Percentiles rank a stretch among this genome's conserved stretches.
phyloP scores from a whole-genome alignment of 2,888 invertebrate species.

The Heliconius sara region DNA sequence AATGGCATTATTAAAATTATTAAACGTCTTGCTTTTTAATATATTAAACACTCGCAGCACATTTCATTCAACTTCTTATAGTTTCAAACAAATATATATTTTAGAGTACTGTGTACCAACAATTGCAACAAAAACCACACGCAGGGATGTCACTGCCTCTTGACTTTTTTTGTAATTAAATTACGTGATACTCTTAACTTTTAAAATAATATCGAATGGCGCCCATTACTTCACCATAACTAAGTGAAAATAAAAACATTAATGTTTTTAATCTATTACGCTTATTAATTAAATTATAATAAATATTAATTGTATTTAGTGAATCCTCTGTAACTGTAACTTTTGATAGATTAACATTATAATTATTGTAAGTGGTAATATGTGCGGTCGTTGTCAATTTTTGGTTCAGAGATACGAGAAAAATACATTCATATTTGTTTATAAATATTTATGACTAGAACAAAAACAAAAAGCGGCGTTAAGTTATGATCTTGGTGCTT shows the following conservation, averaged over 20 bases:
- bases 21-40: neutral
- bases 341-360: conserved; percentile 28
- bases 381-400: neutral
- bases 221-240: conserved; percentile 45
- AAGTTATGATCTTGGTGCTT: too few relatives aligned
- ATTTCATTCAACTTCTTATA: neutral
- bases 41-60: neutral
- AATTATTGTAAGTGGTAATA: neutral
- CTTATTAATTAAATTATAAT: conserved; percentile 80
- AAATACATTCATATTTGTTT: neutral
- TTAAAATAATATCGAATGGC: conserved; percentile 18
- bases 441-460: too few relatives aligned
- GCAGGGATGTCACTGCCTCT: conserved; percentile 40
- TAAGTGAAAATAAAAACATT: conserved; percentile 63
- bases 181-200: conserved; percentile 23
- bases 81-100: neutral
- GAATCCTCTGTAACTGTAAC: conserved; percentile 74
- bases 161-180: conserved; percentile 30
- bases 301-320: conserved; percentile 73
- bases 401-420: neutral
- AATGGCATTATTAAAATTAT: neutral
- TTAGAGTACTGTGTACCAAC: neutral
- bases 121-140: conserved; percentile 13
- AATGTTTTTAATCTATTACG: conserved; percentile 84
- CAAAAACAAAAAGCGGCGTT: neutral